Percentiles rank a stretch among this genome's conserved stretches.
Conservation (phyloP, 2,113 vertebrate genomes). For the Piprites chloris region DNA sequence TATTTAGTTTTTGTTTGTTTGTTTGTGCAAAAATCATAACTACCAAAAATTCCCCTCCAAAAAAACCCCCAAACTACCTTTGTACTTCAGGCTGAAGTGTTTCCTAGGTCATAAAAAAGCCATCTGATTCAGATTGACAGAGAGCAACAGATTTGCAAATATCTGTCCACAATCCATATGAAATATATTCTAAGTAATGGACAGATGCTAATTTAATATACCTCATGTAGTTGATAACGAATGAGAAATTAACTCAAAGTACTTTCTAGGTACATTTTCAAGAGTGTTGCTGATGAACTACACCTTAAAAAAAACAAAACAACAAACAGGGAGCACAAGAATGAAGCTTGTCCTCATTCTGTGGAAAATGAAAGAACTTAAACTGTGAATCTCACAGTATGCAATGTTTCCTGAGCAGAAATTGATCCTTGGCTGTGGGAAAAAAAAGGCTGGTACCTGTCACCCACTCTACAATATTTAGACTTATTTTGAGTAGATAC, state of each 20-base stretch:
- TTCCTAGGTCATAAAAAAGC: neutral
- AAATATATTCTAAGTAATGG: neutral
- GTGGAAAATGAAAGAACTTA: neutral
- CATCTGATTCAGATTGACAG: neutral
- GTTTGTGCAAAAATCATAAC: neutral
- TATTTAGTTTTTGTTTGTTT: neutral
- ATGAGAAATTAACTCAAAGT: neutral
- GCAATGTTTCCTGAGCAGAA: neutral
- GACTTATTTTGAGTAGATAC: neutral
- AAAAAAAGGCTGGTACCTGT: neutral
- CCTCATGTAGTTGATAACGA: neutral
- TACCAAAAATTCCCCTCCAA: accelerated
- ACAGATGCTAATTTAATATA: neutral
- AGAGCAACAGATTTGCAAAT: neutral
- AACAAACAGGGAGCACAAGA: neutral
- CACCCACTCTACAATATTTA: neutral
- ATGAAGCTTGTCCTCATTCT: neutral
- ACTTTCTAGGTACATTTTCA: neutral
- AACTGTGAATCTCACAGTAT: neutral
- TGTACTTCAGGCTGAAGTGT: neutral
- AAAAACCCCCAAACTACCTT: neutral
- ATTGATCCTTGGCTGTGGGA: neutral
- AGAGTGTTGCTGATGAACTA: neutral
- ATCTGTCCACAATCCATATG: neutral
- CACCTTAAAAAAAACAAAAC: neutral